These are phyloP conservation scores for Ageneiosus marmoratus DNA, from an alignment of 2,113 vertebrate genomes.

Conservation along the genomic window DNA sequence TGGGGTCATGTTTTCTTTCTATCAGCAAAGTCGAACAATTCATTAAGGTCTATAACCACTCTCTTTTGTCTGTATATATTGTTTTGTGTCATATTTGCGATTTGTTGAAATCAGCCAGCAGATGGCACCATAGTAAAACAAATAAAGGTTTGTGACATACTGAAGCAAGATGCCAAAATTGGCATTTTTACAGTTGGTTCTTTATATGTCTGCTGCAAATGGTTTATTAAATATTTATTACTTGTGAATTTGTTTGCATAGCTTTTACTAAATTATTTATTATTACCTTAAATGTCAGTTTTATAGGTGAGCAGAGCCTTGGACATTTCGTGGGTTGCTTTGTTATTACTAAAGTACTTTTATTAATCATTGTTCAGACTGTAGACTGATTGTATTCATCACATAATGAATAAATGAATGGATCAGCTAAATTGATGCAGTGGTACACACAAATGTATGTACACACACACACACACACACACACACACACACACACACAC, in stretches of 20 bases:
- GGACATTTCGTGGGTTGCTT: no score
- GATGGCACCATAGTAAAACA: slow-evolving; percentile 36
- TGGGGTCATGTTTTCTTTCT: no score
- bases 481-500: slow-evolving; percentile 12
- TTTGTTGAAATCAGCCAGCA: slow-evolving; percentile 29
- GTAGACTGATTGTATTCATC: neutral
- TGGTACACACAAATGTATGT: neutral
- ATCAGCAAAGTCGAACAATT: no score
- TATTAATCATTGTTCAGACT: neutral
- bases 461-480: slow-evolving; percentile 2
- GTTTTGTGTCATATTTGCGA: no score
- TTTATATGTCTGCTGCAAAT: neutral
- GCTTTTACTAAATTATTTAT: neutral
- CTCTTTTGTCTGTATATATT: no score
- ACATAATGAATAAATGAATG: neutral
- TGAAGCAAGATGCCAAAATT: neutral
- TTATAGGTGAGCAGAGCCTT: neutral
- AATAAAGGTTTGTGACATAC: neutral
- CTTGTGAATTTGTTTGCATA: neutral
- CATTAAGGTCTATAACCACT: no score
- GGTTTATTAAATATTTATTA: neutral
- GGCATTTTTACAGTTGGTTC: neutral
- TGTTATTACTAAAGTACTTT: neutral
- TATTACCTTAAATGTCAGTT: neutral
- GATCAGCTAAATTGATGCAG: neutral